A percentile compares a stretch with the other conserved stretches of the same genome.
These are phyloP conservation scores for Ellobius talpinus DNA, from an alignment of 2,113 vertebrate species.

Conservation along the genomic window DNA sequence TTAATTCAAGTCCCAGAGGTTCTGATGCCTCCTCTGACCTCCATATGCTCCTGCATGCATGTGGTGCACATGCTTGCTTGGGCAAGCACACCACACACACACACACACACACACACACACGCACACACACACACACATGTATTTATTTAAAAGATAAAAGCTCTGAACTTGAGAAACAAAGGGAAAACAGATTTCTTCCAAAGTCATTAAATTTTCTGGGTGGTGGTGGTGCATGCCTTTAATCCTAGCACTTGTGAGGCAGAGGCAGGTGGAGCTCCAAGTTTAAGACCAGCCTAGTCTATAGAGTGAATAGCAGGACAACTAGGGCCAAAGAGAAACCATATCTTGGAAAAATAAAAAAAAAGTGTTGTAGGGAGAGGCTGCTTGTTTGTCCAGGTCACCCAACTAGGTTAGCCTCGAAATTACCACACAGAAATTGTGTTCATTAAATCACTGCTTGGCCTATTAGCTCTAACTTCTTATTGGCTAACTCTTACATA, in stretches of 20 bases:
- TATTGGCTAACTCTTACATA: too few relatives aligned
- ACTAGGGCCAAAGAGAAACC: not conserved
- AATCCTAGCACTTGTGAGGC: not conserved
- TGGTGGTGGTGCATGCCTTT: not conserved
- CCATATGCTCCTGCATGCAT: not conserved
- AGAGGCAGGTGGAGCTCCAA: not conserved
- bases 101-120: not conserved
- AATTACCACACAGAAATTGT: too few relatives aligned
- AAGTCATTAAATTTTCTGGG: not conserved
- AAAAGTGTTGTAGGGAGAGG: too few relatives aligned
- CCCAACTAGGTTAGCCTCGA: too few relatives aligned
- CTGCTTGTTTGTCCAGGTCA: too few relatives aligned
- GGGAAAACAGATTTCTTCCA: not conserved
- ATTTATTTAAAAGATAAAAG: not conserved
- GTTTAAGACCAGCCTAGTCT: not conserved
- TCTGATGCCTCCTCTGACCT: not conserved
- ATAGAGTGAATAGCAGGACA: not conserved
- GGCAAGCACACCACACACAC: too few relatives aligned
- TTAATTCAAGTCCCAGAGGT: not conserved
- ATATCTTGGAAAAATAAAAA: not conserved
- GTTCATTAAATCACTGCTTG: too few relatives aligned
- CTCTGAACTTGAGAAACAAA: not conserved
- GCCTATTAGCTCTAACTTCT: too few relatives aligned
- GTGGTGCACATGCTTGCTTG: not conserved
- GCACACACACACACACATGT: not conserved